phyloP scores from a whole-genome alignment of 1,140 invertebrate genomes.

The Drosophila novamexicana region DNA sequence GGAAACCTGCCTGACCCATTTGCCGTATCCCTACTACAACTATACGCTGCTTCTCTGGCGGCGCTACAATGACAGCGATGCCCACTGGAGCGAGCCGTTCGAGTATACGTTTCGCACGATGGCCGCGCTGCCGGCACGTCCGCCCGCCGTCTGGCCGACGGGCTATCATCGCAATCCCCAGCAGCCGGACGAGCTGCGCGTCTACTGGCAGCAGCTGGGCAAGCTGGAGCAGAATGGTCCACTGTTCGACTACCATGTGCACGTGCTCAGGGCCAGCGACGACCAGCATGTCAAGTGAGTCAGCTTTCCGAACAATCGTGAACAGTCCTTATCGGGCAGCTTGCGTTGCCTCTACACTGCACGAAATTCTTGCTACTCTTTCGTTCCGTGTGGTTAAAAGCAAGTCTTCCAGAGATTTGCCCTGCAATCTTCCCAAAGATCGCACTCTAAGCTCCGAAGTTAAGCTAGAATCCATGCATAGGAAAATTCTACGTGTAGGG shows the following conservation, averaged over 20 bases:
- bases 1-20: neutral
- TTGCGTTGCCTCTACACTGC: no score
- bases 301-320: neutral
- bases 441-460: no score
- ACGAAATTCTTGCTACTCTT: no score
- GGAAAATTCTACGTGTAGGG: no score
- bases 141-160: slow-evolving; percentile 12
- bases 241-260: slow-evolving; percentile 18
- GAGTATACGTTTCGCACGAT: neutral
- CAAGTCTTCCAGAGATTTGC: no score
- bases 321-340: neutral
- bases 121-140: neutral
- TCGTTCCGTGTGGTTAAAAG: no score
- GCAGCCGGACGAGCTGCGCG: neutral
- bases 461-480: no score
- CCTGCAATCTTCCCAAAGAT: no score
- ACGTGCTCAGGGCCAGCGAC: neutral
- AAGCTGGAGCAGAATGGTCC: slow-evolving; percentile 27
- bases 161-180: slow-evolving; percentile 5
- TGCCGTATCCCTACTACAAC: slow-evolving; percentile 2
- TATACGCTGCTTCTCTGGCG: neutral
- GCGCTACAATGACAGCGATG: neutral
- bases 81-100: neutral
- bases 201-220: slow-evolving; percentile 42
- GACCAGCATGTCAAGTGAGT: slow-evolving; percentile 7